Evolutionary conservation across 2,888 invertebrate genomes (phyloP).

Genomic region (Halictus ligatus): DNA sequence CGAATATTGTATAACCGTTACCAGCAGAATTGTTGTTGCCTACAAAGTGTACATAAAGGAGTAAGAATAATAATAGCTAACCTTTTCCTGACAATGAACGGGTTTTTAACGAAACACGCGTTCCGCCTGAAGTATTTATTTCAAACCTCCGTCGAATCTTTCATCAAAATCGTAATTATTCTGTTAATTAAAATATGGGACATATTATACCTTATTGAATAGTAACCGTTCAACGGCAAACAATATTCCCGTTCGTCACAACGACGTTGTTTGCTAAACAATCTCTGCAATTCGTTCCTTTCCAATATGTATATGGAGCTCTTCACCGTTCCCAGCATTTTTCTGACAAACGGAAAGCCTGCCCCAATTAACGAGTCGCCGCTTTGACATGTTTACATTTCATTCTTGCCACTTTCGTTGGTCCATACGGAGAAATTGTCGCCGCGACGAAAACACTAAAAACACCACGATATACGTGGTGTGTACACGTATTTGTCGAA

Average conservation of each 20-base stretch:
- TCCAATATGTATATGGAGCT: neutral
- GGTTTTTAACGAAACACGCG: neutral
- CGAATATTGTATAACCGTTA: neutral
- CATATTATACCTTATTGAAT: neutral
- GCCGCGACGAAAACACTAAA: neutral
- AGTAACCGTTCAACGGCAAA: neutral
- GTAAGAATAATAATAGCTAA: conserved; percentile 1
- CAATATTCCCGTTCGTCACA: neutral
- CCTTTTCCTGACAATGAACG: neutral
- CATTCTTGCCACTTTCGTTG: neutral
- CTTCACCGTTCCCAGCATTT: no score
- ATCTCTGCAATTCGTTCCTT: neutral
- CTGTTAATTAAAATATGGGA: neutral
- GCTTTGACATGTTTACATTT: neutral
- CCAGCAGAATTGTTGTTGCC: no score
- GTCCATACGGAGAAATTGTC: neutral
- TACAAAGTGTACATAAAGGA: neutral
- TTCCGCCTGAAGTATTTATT: neutral
- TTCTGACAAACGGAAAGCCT: neutral
- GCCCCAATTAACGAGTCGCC: neutral
- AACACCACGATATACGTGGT: neutral
- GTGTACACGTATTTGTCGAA: neutral
- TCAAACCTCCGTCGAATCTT: neutral
- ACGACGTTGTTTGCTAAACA: neutral
- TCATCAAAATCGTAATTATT: neutral